phyloP scores from a whole-genome alignment of 2,797 vertebrate genomes.

The Pantherophis alleghaniensis region DNA sequence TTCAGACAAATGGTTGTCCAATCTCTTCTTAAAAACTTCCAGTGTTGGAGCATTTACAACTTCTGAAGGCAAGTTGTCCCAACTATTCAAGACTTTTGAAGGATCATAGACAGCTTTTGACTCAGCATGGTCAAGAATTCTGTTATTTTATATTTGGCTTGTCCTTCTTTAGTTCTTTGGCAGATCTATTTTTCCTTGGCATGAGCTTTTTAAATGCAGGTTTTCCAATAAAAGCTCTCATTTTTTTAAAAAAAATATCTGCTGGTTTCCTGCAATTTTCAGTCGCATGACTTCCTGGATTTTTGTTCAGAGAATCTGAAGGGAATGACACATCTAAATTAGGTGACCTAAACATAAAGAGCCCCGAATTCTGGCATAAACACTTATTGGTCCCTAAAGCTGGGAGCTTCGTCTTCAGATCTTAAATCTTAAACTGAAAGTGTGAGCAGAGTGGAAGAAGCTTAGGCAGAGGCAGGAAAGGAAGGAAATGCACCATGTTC shows the following conservation, averaged over 20 bases:
- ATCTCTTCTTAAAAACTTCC: too few species aligned
- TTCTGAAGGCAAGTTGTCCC: too few species aligned
- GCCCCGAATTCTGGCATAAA: background rate
- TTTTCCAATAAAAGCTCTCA: background rate
- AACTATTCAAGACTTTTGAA: background rate
- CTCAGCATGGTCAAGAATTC: background rate
- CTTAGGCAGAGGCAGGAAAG: background rate
- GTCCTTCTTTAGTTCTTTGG: background rate
- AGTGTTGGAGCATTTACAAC: too few species aligned
- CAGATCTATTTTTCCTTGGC: background rate
- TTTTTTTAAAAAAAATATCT: background rate
- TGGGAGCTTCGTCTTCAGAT: background rate
- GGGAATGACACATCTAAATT: background rate
- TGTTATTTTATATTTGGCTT: background rate
- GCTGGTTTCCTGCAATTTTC: background rate
- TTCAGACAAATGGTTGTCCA: too few species aligned
- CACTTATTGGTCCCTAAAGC: background rate
- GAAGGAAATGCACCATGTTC: background rate
- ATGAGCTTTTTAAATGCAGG: background rate
- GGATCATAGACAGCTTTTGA: background rate
- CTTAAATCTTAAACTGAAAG: background rate
- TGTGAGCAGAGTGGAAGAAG: background rate
- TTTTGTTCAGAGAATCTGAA: background rate
- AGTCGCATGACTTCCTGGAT: background rate
- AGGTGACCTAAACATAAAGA: background rate